phyloP scores from a whole-genome alignment of 2,113 vertebrate genomes.

The Tringa solitaria region DNA sequence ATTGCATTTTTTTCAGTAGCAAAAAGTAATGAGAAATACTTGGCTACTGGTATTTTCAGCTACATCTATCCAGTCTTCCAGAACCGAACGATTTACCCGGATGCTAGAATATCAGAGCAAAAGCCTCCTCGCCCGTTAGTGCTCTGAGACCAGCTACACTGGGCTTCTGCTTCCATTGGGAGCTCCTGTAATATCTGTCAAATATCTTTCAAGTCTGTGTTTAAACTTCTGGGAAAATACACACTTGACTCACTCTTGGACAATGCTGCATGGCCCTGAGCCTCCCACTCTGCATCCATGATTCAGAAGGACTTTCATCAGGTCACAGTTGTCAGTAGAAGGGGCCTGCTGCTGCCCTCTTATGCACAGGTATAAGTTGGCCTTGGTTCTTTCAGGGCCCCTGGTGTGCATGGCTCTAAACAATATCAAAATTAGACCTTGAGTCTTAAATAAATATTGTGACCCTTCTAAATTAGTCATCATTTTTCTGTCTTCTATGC shows the following conservation, averaged over 20 bases:
- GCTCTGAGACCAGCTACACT: neutral
- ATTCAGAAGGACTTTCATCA: neutral
- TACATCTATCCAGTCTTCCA: neutral
- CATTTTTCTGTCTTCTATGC: neutral
- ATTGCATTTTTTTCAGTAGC: neutral
- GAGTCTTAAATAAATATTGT: neutral
- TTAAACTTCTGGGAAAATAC: neutral
- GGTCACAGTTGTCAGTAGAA: neutral
- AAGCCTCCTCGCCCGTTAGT: neutral
- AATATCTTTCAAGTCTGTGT: neutral
- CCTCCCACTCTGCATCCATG: neutral
- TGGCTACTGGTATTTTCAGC: neutral
- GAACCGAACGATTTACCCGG: neutral
- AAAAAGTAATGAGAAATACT: slow-evolving; percentile 9
- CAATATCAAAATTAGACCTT: neutral
- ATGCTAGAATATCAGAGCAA: neutral
- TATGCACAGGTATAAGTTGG: neutral
- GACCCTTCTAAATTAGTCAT: neutral
- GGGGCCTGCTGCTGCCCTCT: accelerated
- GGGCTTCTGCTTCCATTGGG: neutral
- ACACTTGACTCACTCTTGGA: neutral
- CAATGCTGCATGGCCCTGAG: neutral
- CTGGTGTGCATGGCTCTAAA: neutral
- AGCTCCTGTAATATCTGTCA: neutral
- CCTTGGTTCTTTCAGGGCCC: neutral